Percentiles rank a stretch among this genome's conserved stretches.
phyloP scores from a whole-genome alignment of 1,140 invertebrate species.

The Drosophila bocki region DNA sequence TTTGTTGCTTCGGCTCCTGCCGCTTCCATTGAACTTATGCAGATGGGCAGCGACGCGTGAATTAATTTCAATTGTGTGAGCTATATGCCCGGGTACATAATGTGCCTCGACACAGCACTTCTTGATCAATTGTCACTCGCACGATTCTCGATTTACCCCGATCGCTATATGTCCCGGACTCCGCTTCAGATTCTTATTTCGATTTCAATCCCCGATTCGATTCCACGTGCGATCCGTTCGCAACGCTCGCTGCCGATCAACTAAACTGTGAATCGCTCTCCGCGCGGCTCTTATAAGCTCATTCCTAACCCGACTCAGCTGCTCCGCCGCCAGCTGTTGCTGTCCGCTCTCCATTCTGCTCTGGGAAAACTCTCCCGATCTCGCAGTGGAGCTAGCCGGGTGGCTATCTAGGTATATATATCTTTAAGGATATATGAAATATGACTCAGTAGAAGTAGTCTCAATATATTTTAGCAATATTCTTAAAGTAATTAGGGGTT shows the following conservation, averaged over 20 bases:
- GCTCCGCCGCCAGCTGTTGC: conserved; percentile 39
- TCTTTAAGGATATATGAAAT: too few relatives aligned
- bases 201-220: background rate
- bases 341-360: conserved; percentile 6
- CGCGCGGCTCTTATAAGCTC: conserved; percentile 59
- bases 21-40: conserved; percentile 77
- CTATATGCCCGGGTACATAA: conserved; percentile 59
- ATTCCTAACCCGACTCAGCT: conserved; percentile 50
- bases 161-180: background rate
- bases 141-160: conserved; percentile 4
- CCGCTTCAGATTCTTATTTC: background rate
- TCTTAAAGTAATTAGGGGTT: too few relatives aligned
- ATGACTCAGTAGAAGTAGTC: too few relatives aligned
- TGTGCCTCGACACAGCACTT: conserved; percentile 52
- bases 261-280: conserved; percentile 58
- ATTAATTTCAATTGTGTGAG: conserved; percentile 73
- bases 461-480: too few relatives aligned
- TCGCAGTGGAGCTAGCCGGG: conserved; percentile 15
- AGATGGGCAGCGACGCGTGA: conserved; percentile 69
- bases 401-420: too few relatives aligned
- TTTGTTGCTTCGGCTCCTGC: conserved; percentile 29
- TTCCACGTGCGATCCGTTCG: conserved; percentile 41
- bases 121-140: conserved; percentile 16
- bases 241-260: conserved; percentile 62
- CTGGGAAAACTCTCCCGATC: conserved; percentile 5